These are phyloP conservation scores for Nipponacmea schrenckii DNA, from an alignment of 2,888 invertebrate species.

Conservation along the genomic window DNA sequence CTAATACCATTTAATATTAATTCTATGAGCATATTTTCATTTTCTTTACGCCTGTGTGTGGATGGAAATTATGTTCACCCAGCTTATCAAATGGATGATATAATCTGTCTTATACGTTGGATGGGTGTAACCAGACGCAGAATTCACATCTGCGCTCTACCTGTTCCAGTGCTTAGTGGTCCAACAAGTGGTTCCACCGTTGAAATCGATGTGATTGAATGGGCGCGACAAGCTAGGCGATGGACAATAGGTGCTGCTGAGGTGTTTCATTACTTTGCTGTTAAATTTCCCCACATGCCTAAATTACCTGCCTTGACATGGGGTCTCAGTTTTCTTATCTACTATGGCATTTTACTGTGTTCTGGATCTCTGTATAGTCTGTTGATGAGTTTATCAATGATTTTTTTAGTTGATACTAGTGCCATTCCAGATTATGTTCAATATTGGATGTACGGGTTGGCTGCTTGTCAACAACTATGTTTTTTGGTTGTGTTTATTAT, in stretches of 20 bases:
- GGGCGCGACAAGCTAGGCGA: background rate
- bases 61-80: conserved; percentile 1
- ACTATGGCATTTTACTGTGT: background rate
- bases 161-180: background rate
- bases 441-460: background rate
- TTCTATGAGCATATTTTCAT: conserved; percentile 6
- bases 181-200: background rate
- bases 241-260: background rate
- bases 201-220: background rate
- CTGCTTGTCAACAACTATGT: background rate
- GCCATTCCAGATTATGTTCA: background rate
- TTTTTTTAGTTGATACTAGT: background rate
- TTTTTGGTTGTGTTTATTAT: background rate
- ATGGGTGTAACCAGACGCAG: background rate
- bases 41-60: background rate
- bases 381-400: background rate
- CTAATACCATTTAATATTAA: conserved; percentile 2
- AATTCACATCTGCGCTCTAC: background rate
- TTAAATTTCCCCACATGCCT: background rate
- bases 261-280: conserved; percentile 1
- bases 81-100: conserved; percentile 4
- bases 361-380: background rate
- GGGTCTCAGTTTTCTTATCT: background rate
- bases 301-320: background rate
- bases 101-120: background rate